Evolutionary conservation across 2,113 vertebrate species (phyloP).

Genomic region (Bettongia penicillata): DNA sequence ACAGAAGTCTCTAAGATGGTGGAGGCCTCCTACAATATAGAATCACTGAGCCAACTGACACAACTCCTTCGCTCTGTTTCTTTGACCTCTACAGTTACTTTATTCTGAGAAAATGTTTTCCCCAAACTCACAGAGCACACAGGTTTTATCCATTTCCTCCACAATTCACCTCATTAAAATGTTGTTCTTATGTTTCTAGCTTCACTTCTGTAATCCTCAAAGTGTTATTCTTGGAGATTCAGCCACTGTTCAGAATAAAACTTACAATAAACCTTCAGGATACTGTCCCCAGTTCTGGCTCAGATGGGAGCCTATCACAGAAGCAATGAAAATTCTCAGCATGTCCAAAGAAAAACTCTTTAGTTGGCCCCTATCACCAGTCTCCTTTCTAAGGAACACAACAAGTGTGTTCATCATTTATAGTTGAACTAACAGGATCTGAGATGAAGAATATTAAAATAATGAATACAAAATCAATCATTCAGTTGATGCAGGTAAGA

Average conservation of each 20-base stretch:
- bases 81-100: constrained; percentile 6
- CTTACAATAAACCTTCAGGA: not conserved
- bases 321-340: constrained; percentile 9
- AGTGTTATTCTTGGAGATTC: not conserved
- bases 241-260: not conserved
- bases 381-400: not conserved
- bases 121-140: not conserved
- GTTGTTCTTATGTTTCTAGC: not conserved
- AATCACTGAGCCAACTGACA: not conserved
- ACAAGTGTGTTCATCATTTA: not conserved
- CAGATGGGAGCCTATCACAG: not conserved
- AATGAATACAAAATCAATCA: constrained; percentile 14
- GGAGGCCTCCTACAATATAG: not conserved
- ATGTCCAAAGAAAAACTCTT: not conserved
- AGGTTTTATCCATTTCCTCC: not conserved
- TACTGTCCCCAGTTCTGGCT: not conserved
- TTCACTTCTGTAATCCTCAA: not conserved
- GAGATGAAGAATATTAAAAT: constrained; percentile 38
- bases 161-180: not conserved
- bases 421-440: not conserved
- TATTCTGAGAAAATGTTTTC: not conserved
- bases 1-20: not conserved
- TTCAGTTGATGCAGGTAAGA: not conserved
- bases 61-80: not conserved
- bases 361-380: not conserved